Evolutionary conservation across 2,797 vertebrate genomes (phyloP), one percentile per base, ranked within the genome.

Genomic region (Silurus aristotelis): DNA sequence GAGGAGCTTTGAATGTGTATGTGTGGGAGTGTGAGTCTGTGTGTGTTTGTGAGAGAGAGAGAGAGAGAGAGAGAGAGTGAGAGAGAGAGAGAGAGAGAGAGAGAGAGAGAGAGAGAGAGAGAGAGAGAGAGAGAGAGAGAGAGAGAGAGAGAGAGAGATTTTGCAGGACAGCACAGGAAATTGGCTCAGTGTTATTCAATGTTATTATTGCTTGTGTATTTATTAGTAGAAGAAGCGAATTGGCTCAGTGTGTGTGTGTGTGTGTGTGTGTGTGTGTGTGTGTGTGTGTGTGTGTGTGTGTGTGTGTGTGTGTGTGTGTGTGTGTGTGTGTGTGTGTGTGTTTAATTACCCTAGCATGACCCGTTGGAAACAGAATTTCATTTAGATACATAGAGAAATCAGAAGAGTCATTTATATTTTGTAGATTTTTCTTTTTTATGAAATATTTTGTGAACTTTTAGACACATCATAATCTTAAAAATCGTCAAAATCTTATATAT

Each of bases 151-250:
- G 80, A 52, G 82, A 77, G 83, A 70, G 58, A 89, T 71, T 83
- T 82, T 83, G 87, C 38, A 56, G 70, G 76, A 64, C 67, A 79
- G 81, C 67, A 85, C 76, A 83, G 43, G 93, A 94, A 95, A 95
- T 95, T 94, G 93, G 92, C 94, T 95, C 94, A 94, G 91, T 94
- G 92, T 93, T 95, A 90, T 93, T 93, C 72, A 52, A 52, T 52
- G 48, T 93, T 92, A 94, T 93, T 95, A 93, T 94, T 94, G 91
- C 94, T 91, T 95, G 92, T 94, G 93, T 94, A 93, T 95, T 93
- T 89, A 92, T 90, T 91, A 89, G 92, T 90, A 91, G 90, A 89
- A 88, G 81, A 89, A 90, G 87, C 90, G 88, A 90, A 91, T 92
- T 91, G 92, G 90, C 91, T 92, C 89, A 61, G 89, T 90, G 83